Base-by-base conservation (phyloP, 2,113 vertebrate species). In the Ranitomeya imitator region DNA sequence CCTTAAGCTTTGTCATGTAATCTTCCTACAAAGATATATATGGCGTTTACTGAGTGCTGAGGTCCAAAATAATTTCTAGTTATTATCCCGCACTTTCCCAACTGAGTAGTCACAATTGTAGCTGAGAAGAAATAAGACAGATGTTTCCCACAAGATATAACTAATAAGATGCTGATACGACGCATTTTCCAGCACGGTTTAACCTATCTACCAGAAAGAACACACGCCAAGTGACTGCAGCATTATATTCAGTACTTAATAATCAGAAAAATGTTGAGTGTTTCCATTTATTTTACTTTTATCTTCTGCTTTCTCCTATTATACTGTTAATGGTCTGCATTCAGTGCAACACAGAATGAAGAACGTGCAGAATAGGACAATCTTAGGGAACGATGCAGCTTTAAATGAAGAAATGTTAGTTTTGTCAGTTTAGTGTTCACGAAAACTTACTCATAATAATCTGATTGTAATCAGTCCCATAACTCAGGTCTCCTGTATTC, bases 121-220 rank as follows among this genome's bases (percentile, higher is more conserved):
- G 86, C 54, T 80, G 16, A 61, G 60, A 73, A 71, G 52, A 82
- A 69, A 61, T 18, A 57, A 81, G 77, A 79, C 77, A 87, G 77
- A 71, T 87, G 67, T 21, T 82, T 83, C 21, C 26, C 67, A 21
- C 79, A 61, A 59, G 85, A 77, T 86, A 86, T 77, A 86, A 87
- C 77, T 71, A 87, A 81, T 80, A 83, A 73, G 31, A 74, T 82
- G 79, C 86, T 82, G 79, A 61, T 51, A 51, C 15, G 23, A 71
- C 26, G 59, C 19, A 77, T 16, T 86, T 65, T 78, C 18, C 14
- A 7, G 11, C 18, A 57, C 79, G 74, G 60, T 13, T 86, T 6
- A 86, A 55, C 45, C 23, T 54, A 79, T 67, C 60, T 74, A 45
- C 19, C 45, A 67, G 16, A 4, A 26, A 55, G 61, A 55, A 55